Base-by-base conservation (phyloP, 2,888 invertebrate species). In the Eumacrocentrus americanus region DNA sequence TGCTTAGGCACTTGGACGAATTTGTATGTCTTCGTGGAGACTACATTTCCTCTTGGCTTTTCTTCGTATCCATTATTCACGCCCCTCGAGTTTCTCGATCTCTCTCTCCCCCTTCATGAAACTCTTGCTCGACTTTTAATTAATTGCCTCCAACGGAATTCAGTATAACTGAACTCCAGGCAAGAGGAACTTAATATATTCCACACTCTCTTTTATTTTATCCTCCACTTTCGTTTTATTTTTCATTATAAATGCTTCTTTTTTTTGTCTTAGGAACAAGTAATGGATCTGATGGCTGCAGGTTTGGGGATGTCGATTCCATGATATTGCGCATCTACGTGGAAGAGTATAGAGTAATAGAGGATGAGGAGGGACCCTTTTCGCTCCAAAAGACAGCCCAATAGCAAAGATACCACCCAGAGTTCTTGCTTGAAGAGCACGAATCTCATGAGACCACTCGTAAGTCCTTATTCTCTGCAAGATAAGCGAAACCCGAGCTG, bases 401-500 rank as follows among this genome's bases (percentile, higher is more conserved):
- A 29, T 4, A 9, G 29, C 29, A 12, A 20, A 44, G 44, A 52
- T 14, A 38, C 16, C 37, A 9, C n/a, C 9, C n/a, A 12, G 20
- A 51, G 35, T 58, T 29, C 50, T 25, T 58, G 44, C 16, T 44
- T 44, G 7, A 20, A 38, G 44, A 52, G 58, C 52, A 52, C 51
- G 50, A 51, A 56, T 55, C 60, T 50, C 60, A 51, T 44, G 70
- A 70, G 73, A 67, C 66, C 67, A 65, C 72, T 72, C 68, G 59
- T 66, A 66, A 62, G 67, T 66, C 62, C 63, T 66, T 67, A 60
- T 70, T 42, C 54, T 53, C 61, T 61, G 63, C 60, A 63, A 66
- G 73, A 73, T 73, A 74, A 74, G 69, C 67, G 66, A 67, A 69
- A 68, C 67, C 62, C 60, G 68, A 16, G 53, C 38, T 22, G 53